Evolutionary conservation across 2,888 invertebrate genomes (phyloP), one percentile per base, ranked within the genome.

Genomic region (Zaprionus obscuricornis): DNA sequence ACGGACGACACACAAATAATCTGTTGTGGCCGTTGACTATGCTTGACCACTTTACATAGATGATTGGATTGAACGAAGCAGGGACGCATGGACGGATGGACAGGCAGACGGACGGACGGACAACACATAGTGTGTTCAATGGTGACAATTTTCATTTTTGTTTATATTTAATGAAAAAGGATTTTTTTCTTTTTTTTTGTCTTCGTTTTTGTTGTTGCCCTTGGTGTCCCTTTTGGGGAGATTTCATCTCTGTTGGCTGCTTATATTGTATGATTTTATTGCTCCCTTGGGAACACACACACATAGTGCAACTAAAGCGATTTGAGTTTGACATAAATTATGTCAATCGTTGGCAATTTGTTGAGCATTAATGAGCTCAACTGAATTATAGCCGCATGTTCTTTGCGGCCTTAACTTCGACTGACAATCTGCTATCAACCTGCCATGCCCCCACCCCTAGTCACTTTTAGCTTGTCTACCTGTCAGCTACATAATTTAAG

Each of bases 301-400:
- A 31, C 20, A 29, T n/a, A 17, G 27, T 29, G 18, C 55, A 50
- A 33, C 50, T 65, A 45, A 42, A 49, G 49, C 69, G 59, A 65
- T 65, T 69, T 66, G 56, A 55, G 57, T 71, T 73, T 64, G 63
- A 67, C 64, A 77, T 81, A 77, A 77, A 70, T 81, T 77, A 77
- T 77, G 77, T 71, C 77, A 81, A 78, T 81, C 66, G 73, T 36
- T 68, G 70, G 64, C 82, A 74, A 81, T 74, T 81, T 77, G 67
- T 40, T 60, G 55, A 31, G 78, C 64, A 71, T 77, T 77, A 75
- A 68, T 64, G 67, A 66, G 66, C 59, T 52, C 50, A 49, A 47
- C 66, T 65, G 49, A 66, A 47, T 54, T 46, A 58, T 45, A 52
- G 64, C 52, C 47, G 29, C 33, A 47, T 51, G 49, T 54, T 22